Conservation (phyloP, 2,797 vertebrate species). For the Heliangelus exortis region DNA sequence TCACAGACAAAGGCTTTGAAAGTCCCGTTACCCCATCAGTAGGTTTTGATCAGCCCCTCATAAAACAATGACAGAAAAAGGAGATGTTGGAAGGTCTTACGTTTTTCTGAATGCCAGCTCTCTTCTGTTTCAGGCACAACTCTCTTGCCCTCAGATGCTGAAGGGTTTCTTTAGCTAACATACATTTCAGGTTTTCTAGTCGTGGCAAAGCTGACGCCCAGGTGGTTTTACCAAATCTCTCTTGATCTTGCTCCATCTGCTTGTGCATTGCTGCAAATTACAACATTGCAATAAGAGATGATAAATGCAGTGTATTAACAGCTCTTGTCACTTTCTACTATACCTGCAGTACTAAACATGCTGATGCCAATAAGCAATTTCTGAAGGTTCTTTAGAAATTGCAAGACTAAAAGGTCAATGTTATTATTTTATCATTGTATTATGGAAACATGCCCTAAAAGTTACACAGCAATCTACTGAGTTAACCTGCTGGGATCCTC, state of each 20-base stretch:
- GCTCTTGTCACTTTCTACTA: background rate
- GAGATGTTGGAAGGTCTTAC: conserved; percentile 70
- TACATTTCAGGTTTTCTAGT: conserved; percentile 88
- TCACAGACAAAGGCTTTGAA: background rate
- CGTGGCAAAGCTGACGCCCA: conserved; percentile 89
- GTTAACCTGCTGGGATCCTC: background rate
- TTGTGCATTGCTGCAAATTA: conserved; percentile 86
- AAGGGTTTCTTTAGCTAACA: conserved; percentile 91
- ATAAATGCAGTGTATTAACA: background rate
- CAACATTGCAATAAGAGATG: background rate
- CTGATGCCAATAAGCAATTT: background rate
- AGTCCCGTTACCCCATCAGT: background rate
- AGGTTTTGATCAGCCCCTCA: conserved; percentile 4
- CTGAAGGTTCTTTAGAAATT: background rate
- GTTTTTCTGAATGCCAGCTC: conserved; percentile 80
- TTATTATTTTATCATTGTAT: background rate
- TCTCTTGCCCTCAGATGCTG: conserved; percentile 91
- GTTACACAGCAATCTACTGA: background rate
- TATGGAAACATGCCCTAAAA: background rate
- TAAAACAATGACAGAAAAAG: background rate
- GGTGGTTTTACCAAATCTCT: conserved; percentile 87
- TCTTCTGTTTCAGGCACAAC: conserved; percentile 89
- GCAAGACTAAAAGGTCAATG: background rate
- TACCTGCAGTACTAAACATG: background rate
- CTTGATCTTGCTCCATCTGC: conserved; percentile 90